Conservation (phyloP, 2,888 invertebrate genomes). For the Electrophaes corylata region DNA sequence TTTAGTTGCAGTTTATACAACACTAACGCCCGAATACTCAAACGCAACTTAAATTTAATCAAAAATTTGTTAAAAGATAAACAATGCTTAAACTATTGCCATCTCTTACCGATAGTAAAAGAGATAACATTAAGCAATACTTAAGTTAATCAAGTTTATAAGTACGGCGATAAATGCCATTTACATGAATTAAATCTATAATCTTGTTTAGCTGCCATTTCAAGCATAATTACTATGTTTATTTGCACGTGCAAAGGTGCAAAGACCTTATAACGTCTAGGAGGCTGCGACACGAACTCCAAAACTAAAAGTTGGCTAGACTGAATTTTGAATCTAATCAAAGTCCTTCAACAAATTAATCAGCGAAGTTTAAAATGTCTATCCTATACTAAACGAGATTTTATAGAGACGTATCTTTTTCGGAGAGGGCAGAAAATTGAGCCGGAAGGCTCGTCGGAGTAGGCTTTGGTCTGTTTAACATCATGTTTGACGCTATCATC, state of each 20-base stretch:
- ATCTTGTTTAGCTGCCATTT: not conserved
- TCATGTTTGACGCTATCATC: not conserved
- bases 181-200: not conserved
- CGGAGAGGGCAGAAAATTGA: not conserved
- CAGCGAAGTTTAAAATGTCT: slow-evolving; percentile 5
- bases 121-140: too few relatives aligned
- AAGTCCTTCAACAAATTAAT: slow-evolving; percentile 17
- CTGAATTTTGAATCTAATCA: slow-evolving; percentile 27
- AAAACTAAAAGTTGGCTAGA: slow-evolving; percentile 33
- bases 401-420: not conserved
- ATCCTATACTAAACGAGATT: too few relatives aligned
- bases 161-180: not conserved
- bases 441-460: not conserved
- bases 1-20: too few relatives aligned
- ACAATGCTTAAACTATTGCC: too few relatives aligned
- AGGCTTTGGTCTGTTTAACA: not conserved
- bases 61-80: too few relatives aligned
- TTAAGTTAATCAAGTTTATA: too few relatives aligned
- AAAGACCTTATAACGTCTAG: slow-evolving; percentile 30
- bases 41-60: too few relatives aligned
- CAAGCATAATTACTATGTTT: not conserved
- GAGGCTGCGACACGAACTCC: slow-evolving; percentile 23
- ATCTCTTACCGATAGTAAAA: too few relatives aligned
- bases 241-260: slow-evolving; percentile 31
- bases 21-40: too few relatives aligned